phyloP scores from a whole-genome alignment of 2,888 invertebrate species.

The Mantis religiosa region DNA sequence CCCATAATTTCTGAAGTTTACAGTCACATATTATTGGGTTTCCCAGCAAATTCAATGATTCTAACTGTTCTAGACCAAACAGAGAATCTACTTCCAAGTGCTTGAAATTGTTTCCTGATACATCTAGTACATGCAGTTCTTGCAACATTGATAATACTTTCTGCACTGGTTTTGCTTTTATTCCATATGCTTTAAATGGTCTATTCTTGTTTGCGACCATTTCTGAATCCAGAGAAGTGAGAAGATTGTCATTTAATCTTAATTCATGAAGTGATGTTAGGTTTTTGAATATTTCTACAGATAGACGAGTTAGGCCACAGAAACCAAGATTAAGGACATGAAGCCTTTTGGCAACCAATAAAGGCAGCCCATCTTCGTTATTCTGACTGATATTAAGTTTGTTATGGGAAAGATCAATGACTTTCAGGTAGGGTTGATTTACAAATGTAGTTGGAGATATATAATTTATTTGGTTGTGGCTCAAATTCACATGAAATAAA shows the following conservation, averaged over 20 bases:
- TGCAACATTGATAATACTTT: not conserved
- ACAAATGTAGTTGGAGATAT: not conserved
- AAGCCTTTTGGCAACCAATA: not conserved
- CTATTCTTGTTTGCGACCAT: not conserved
- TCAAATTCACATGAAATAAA: not conserved
- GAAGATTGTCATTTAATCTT: not conserved
- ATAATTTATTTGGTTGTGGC: not conserved
- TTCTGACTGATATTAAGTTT: not conserved
- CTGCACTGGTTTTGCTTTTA: not conserved
- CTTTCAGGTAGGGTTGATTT: not conserved
- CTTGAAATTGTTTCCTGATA: not conserved
- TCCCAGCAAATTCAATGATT: not conserved
- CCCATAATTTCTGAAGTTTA: not conserved
- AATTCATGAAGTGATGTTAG: not conserved
- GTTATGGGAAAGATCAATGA: constrained; percentile 2
- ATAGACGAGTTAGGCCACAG: not conserved
- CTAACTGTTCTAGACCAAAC: not conserved
- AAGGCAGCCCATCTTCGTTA: not conserved
- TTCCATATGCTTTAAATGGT: not conserved
- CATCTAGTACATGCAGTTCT: not conserved
- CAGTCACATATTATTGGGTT: not conserved
- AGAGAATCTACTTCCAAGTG: not conserved
- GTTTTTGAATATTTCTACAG: not conserved
- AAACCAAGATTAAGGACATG: not conserved
- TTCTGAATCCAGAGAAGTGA: not conserved